Conservation (phyloP, 2,113 vertebrate species). For the Alaudala cheleensis region DNA sequence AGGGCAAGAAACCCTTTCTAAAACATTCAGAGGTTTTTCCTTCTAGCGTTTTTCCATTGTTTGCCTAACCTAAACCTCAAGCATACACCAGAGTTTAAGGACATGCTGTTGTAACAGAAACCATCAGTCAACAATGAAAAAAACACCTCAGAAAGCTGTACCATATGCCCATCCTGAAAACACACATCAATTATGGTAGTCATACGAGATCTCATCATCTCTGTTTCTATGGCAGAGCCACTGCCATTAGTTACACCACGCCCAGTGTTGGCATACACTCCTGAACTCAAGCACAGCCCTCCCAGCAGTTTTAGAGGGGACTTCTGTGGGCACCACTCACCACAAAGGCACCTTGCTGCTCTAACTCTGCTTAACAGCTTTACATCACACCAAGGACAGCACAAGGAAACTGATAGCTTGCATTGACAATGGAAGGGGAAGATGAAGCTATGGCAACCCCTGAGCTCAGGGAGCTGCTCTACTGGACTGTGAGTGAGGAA, state of each 20-base stretch:
- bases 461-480: rapidly evolving
- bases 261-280: neutral
- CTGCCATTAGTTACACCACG: neutral
- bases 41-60: conserved; percentile 24
- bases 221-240: neutral
- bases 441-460: neutral
- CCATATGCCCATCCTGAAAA: conserved; percentile 2
- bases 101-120: neutral
- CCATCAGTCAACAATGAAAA: neutral
- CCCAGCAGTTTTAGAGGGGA: neutral
- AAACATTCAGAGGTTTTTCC: conserved; percentile 16
- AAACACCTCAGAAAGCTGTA: neutral
- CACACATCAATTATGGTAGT: neutral
- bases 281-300: neutral
- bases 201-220: neutral
- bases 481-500: neutral
- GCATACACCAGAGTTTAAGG: conserved; percentile 17
- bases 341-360: neutral
- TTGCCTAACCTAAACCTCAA: conserved; percentile 25
- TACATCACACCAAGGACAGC: neutral
- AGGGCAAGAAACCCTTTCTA: conserved; percentile 54
- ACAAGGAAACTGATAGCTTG: neutral
- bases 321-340: rapidly evolving
- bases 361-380: neutral
- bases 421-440: neutral